A percentile compares a stretch with the other conserved stretches of the same genome.
These are phyloP conservation scores for Cheilosia pagana DNA, from an alignment of 2,888 invertebrate genomes.

Conservation along the genomic window DNA sequence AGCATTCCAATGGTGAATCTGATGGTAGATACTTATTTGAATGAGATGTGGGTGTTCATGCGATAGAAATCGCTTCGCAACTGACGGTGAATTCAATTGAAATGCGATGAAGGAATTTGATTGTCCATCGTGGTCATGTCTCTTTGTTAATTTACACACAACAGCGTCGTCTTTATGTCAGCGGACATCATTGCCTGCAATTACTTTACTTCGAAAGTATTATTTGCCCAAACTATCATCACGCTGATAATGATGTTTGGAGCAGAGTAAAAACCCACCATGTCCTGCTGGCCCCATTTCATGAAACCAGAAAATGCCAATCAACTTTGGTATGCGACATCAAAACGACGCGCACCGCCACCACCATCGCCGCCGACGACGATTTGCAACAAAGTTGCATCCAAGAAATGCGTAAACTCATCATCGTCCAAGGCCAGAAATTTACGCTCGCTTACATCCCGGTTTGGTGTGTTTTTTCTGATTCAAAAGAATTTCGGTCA, in stretches of 20 bases:
- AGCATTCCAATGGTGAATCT: not conserved
- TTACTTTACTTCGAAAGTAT: not conserved
- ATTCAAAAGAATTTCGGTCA: not conserved
- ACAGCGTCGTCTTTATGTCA: not conserved
- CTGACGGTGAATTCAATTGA: not conserved
- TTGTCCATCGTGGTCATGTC: not conserved
- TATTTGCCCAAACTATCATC: not conserved
- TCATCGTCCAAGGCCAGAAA: not conserved
- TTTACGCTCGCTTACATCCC: not conserved
- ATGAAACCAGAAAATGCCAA: conserved; percentile 8
- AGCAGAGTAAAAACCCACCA: not conserved
- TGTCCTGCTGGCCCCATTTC: not conserved
- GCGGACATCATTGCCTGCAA: too few relatives aligned
- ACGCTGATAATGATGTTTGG: not conserved
- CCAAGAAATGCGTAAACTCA: not conserved
- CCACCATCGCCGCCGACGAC: not conserved
- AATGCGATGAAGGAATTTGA: not conserved
- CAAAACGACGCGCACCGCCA: conserved; percentile 5
- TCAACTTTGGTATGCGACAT: not conserved
- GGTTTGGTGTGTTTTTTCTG: not conserved
- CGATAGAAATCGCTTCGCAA: not conserved
- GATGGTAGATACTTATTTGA: not conserved
- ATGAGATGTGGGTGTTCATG: not conserved
- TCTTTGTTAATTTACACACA: too few relatives aligned
- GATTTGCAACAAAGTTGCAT: conserved; percentile 32